phyloP scores from a whole-genome alignment of 2,113 vertebrate species.

The human (Homo sapiens) region GRCh38 chr7:126115501-126116000 shows the following conservation, averaged over 20 bases:
- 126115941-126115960: neutral
- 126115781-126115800: neutral
- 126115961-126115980: slow-evolving; percentile 33
- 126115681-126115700: neutral
- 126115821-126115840: neutral
- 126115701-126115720: neutral
- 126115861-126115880: slow-evolving; percentile 14
- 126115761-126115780: neutral
- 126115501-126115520: neutral
- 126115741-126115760: neutral
- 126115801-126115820: slow-evolving; percentile 21
- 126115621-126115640: neutral
- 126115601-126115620: neutral
- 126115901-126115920: slow-evolving; percentile 30
- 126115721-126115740: neutral
- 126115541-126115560: neutral
- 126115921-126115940: slow-evolving; percentile 18
- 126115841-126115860: neutral
- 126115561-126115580: neutral
- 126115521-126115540: neutral
- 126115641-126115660: neutral
- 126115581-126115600: neutral
- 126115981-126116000: neutral
- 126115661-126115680: neutral
- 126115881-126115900: slow-evolving; percentile 1